Base-by-base conservation (phyloP, 2,888 invertebrate genomes). In the Steinernema hermaphroditum region DNA sequence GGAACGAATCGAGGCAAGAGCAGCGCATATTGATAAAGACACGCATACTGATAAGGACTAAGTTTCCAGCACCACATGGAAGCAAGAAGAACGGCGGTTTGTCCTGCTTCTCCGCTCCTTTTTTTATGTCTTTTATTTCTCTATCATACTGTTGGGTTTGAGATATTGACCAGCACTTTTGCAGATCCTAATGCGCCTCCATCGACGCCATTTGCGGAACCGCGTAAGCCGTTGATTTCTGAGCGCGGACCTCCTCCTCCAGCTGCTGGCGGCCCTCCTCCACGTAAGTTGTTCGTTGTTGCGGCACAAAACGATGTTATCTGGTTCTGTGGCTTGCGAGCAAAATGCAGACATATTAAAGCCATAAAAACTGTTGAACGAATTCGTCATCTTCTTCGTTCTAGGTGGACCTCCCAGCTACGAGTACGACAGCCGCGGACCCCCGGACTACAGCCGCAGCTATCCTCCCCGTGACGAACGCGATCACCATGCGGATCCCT, bases 171-270 rank as follows among this genome's bases (percentile, higher is more conserved):
- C n/a, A n/a, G n/a, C 6, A 49, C 9, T 49, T 24, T 54, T 54
- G 9, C 27, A 54, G 54, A 54, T 27, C 54, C 54, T 4, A 54
- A 54, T 22, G 54, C 54, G 27, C 54, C 54, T 22, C 24, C 54
- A 8, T 4, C 8, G 24, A 27, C 54, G 8, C 54, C 19, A 16
- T 54, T 27, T 54, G 2, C 54, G 54, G 54, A 54, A 24, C n/a
- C n/a, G 6, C 54, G 54, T 4, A 54, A 54, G 24, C 54, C 54
- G 24, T 16, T 54, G 54, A 54, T 54, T 27, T 6, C n/a, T 27
- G 54, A 54, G 24, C 54, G 54, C 24, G 68, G 68, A 16, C 68
- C 41, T 34, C 68, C 68, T 57, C 32, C 57, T 6, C 57, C 27
- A 2, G 32, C 41, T 68, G 68, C 22, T 34, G 68, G 34, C n/a